Evolutionary conservation across 2,113 vertebrate genomes (phyloP).

Genomic region (Etheostoma spectabile): DNA sequence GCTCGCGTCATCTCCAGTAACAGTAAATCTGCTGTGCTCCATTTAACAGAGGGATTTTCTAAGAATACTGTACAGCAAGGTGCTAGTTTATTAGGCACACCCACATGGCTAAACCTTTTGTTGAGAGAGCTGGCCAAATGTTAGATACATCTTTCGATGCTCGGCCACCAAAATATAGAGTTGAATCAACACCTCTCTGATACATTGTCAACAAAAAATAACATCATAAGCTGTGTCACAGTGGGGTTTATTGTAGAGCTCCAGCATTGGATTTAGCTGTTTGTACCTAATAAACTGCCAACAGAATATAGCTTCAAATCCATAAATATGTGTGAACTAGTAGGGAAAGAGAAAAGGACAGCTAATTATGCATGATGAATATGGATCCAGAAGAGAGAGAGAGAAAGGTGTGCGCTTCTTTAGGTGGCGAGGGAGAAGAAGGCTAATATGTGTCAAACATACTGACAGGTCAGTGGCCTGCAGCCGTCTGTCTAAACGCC

Average conservation of each 20-base stretch:
- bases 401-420: not conserved
- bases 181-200: slow-evolving; percentile 17
- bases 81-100: slow-evolving; percentile 17
- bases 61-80: slow-evolving; percentile 1
- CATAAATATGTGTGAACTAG: not conserved
- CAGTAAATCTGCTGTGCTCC: slow-evolving; percentile 6
- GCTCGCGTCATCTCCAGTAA: slow-evolving; percentile 13
- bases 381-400: not conserved
- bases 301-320: slow-evolving; percentile 3
- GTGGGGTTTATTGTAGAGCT: slow-evolving; percentile 4
- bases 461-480: slow-evolving; percentile 42
- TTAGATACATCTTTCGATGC: not conserved
- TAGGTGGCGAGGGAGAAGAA: slow-evolving; percentile 2
- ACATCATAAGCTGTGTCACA: slow-evolving; percentile 26
- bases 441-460: slow-evolving; percentile 44
- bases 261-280: not conserved
- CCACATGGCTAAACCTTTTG: slow-evolving; percentile 12
- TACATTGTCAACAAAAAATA: slow-evolving; percentile 14
- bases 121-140: slow-evolving; percentile 9
- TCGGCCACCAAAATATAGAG: not conserved
- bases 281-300: not conserved
- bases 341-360: not conserved
- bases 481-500: slow-evolving; percentile 20
- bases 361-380: slow-evolving; percentile 18
- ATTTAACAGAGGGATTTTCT: slow-evolving; percentile 25